Conservation (phyloP, 2,888 invertebrate genomes). For the Carterocephalus palaemon region DNA sequence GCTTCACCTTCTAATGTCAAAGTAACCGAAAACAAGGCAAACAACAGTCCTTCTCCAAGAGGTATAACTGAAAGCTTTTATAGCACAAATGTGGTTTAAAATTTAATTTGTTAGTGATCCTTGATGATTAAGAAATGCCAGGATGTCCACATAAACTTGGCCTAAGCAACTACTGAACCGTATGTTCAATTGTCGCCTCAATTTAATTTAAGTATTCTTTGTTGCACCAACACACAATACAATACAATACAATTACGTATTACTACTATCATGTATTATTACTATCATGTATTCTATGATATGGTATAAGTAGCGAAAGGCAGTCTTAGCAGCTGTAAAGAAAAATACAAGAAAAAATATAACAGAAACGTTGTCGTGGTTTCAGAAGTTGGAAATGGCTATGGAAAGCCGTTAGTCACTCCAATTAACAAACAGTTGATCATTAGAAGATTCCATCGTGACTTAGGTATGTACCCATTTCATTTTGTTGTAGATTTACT, state of each 20-base stretch:
- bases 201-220: background rate
- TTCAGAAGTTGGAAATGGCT: constrained; percentile 34
- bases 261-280: too few relatives aligned
- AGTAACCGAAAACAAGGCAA: constrained; percentile 1
- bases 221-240: background rate
- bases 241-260: too few relatives aligned
- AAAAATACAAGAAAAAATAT: too few relatives aligned
- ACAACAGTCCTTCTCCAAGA: background rate
- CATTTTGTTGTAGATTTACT: constrained; percentile 14
- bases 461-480: constrained; percentile 9
- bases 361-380: constrained; percentile 16
- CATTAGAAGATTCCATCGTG: constrained; percentile 37
- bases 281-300: too few relatives aligned
- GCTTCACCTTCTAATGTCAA: constrained; percentile 4
- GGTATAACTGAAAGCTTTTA: constrained; percentile 1
- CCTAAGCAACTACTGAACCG: too few relatives aligned
- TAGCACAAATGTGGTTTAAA: too few relatives aligned
- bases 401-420: constrained; percentile 53
- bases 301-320: too few relatives aligned
- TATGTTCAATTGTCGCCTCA: too few relatives aligned
- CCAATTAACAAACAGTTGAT: constrained; percentile 42
- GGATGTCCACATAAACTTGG: too few relatives aligned
- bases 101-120: too few relatives aligned
- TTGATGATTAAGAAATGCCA: too few relatives aligned
- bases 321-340: too few relatives aligned